Conservation (phyloP, 1,140 invertebrate species). For the Araneus ventricosus region DNA sequence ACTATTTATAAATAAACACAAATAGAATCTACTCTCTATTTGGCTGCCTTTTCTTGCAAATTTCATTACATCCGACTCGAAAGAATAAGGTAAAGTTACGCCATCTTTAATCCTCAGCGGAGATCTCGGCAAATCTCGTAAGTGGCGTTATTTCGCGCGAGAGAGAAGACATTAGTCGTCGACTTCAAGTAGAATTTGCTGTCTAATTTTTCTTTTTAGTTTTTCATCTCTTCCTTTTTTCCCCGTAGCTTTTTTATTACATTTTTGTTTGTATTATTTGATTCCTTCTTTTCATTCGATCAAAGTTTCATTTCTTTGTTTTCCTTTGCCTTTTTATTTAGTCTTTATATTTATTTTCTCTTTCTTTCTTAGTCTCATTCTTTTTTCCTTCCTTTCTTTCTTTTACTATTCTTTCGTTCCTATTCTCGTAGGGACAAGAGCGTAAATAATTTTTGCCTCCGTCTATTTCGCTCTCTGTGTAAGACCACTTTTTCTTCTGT, state of each 20-base stretch:
- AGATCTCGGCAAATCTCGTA: slow-evolving; percentile 72
- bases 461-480: not conserved
- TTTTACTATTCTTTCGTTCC: not conserved
- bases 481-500: slow-evolving; percentile 7
- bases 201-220: slow-evolving; percentile 32
- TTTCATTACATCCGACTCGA: slow-evolving; percentile 64
- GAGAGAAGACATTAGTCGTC: slow-evolving; percentile 72
- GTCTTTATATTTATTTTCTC: slow-evolving; percentile 3
- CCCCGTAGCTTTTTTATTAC: slow-evolving; percentile 62
- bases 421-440: not conserved
- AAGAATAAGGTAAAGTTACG: slow-evolving; percentile 68
- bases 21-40: not conserved
- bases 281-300: slow-evolving; percentile 70
- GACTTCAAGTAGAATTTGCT: slow-evolving; percentile 69
- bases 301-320: slow-evolving; percentile 70
- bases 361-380: not conserved
- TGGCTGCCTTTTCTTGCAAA: slow-evolving; percentile 58
- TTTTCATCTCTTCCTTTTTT: not conserved
- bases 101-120: slow-evolving; percentile 72
- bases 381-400: not conserved
- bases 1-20: slow-evolving; percentile 52
- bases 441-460: slow-evolving; percentile 64
- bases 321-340: slow-evolving; percentile 48
- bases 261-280: slow-evolving; percentile 66
- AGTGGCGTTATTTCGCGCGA: slow-evolving; percentile 72